Percentiles rank a stretch among this genome's conserved stretches.
Conservation (phyloP, 2,888 invertebrate genomes). For the Dermolepida albohirtum region DNA sequence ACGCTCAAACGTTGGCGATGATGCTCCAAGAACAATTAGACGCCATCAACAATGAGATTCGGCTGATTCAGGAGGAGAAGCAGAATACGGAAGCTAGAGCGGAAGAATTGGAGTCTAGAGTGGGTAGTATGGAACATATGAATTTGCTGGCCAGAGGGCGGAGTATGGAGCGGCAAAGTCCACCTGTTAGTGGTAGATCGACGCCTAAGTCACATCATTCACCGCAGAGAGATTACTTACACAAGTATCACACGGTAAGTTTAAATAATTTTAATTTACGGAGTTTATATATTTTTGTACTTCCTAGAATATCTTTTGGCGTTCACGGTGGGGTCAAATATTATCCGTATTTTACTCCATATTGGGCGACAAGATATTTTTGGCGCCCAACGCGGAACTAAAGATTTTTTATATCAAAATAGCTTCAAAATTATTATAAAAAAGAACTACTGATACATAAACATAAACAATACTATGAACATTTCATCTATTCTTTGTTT, state of each 20-base stretch:
- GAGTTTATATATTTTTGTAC: too few species aligned
- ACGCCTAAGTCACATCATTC: constrained; percentile 85
- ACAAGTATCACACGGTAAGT: constrained; percentile 96
- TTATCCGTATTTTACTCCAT: background rate
- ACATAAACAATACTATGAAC: too few species aligned
- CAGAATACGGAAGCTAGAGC: constrained; percentile 96
- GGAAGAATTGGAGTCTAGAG: constrained; percentile 96
- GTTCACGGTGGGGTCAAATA: background rate
- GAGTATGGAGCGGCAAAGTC: constrained; percentile 79
- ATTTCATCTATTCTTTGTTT: too few species aligned
- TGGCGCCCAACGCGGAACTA: too few species aligned
- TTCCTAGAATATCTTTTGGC: too few species aligned
- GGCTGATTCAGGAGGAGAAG: constrained; percentile 70
- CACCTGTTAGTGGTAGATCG: constrained; percentile 90
- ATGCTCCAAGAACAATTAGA: constrained; percentile 99
- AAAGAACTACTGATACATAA: too few species aligned
- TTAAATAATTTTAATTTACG: background rate
- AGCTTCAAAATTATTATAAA: too few species aligned
- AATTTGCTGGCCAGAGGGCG: constrained; percentile 82
- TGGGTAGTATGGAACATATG: constrained; percentile 96
- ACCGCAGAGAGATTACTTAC: constrained; percentile 85
- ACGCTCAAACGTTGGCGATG: constrained; percentile 97
- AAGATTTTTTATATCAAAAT: too few species aligned
- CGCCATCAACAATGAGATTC: constrained; percentile 99
- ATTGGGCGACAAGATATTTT: too few species aligned